Conservation (phyloP, 2,113 vertebrate genomes). For the Eurystomus gularis region DNA sequence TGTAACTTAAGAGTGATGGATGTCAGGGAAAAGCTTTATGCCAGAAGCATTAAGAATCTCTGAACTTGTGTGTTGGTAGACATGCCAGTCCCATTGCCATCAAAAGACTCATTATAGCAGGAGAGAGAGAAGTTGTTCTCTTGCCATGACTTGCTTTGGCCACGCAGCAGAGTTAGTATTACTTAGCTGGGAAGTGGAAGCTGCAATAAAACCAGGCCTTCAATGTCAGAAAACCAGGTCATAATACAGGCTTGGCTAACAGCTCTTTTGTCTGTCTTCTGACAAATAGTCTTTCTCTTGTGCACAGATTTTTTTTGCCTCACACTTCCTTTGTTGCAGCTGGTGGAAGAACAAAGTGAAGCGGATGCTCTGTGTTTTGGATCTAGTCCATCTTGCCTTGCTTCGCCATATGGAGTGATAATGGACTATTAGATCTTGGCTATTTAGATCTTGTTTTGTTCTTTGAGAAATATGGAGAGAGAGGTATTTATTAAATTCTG, state of each 20-base stretch:
- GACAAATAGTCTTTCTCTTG: not conserved
- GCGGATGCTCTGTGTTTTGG: not conserved
- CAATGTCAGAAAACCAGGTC: not conserved
- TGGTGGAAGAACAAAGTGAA: constrained; percentile 12
- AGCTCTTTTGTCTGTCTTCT: not conserved
- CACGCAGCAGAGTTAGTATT: not conserved
- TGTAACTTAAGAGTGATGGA: not conserved
- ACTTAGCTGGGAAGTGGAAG: not conserved
- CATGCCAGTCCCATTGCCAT: not conserved
- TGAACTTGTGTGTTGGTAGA: not conserved
- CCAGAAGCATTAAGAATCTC: not conserved
- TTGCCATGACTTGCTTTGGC: not conserved
- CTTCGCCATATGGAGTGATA: not conserved
- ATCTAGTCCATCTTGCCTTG: not conserved
- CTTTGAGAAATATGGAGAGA: not conserved
- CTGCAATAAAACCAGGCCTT: not conserved
- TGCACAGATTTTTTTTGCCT: not conserved
- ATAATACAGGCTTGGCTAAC: not conserved
- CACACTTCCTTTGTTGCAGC: not conserved
- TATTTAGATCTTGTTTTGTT: constrained; percentile 4
- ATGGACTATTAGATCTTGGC: not conserved
- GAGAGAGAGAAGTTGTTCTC: not conserved
- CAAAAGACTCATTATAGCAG: rapidly evolving
- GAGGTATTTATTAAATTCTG: not conserved
- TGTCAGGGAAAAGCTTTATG: not conserved